These are phyloP conservation scores for Phocoena sinus DNA, from an alignment of 2,113 vertebrate species.

Conservation along the genomic window DNA sequence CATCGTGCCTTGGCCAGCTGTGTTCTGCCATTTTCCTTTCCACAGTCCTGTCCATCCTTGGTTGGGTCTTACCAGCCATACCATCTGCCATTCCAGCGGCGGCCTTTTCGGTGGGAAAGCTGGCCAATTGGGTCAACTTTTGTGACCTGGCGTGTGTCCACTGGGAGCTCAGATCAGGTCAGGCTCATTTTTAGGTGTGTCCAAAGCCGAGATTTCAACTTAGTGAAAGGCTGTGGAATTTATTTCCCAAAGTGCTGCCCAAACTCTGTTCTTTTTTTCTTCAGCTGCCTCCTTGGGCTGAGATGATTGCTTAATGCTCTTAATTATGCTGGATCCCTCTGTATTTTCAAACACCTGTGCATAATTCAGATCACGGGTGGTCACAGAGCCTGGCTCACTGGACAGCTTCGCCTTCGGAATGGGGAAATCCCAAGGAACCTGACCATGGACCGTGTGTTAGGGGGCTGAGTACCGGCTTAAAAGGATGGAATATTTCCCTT, in stretches of 20 bases:
- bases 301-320: slow-evolving; percentile 62
- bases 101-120: slow-evolving; percentile 10
- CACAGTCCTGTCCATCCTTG: not conserved
- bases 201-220: slow-evolving; percentile 67
- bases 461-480: not conserved
- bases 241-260: slow-evolving; percentile 54
- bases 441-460: not conserved
- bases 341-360: slow-evolving; percentile 59
- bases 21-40: not conserved
- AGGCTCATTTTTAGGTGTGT: slow-evolving; percentile 63
- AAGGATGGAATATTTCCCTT: not conserved
- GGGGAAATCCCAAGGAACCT: not conserved
- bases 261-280: slow-evolving; percentile 48
- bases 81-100: slow-evolving; percentile 44
- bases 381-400: slow-evolving; percentile 6
- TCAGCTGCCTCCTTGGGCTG: slow-evolving; percentile 36
- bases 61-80: not conserved
- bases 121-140: slow-evolving; percentile 58
- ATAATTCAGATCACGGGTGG: slow-evolving; percentile 61
- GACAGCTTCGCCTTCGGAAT: not conserved
- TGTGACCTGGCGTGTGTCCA: slow-evolving; percentile 63
- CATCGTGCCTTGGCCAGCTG: not conserved
- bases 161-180: slow-evolving; percentile 48
- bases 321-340: slow-evolving; percentile 52
- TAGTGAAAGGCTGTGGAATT: slow-evolving; percentile 72